Percentiles rank a stretch among this genome's conserved stretches.
These are phyloP conservation scores for Smittia sp. DNA, from an alignment of 2,888 invertebrate species.

Conservation along the genomic window DNA sequence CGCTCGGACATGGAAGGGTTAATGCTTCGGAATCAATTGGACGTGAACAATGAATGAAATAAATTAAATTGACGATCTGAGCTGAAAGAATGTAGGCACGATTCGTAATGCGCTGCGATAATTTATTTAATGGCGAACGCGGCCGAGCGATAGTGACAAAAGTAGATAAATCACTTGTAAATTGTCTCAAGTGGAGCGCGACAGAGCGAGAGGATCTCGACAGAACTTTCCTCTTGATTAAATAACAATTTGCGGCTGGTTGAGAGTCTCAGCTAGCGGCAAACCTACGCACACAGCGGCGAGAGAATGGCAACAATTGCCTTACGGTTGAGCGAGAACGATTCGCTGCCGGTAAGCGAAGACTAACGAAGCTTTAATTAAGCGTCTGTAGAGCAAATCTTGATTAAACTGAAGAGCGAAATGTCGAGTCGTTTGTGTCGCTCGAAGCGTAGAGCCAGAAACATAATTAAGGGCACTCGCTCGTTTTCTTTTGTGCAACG, in stretches of 20 bases:
- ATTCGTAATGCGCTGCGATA: slow-evolving; percentile 16
- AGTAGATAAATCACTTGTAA: slow-evolving; percentile 27
- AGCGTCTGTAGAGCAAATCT: not conserved
- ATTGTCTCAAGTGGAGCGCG: slow-evolving; percentile 31
- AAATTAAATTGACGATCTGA: slow-evolving; percentile 28
- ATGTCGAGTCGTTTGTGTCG: not conserved
- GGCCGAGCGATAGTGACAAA: not conserved
- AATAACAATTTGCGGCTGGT: not conserved
- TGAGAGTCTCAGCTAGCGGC: too few species aligned
- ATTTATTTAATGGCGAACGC: slow-evolving; percentile 22
- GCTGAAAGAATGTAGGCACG: slow-evolving; percentile 23
- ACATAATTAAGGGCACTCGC: too few species aligned
- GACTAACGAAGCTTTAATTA: not conserved
- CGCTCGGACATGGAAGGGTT: not conserved
- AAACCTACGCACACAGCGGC: not conserved
- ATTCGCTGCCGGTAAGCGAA: not conserved
- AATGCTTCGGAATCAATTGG: slow-evolving; percentile 16
- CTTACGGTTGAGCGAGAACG: not conserved
- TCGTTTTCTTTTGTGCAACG: not conserved
- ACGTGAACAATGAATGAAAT: slow-evolving; percentile 19
- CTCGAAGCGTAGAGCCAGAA: not conserved
- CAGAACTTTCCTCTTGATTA: not conserved
- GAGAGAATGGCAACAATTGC: not conserved
- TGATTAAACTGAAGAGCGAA: not conserved
- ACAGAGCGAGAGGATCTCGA: not conserved